These are phyloP conservation scores for Columba guinea DNA, from an alignment of 2,797 vertebrate species.

Conservation along the genomic window DNA sequence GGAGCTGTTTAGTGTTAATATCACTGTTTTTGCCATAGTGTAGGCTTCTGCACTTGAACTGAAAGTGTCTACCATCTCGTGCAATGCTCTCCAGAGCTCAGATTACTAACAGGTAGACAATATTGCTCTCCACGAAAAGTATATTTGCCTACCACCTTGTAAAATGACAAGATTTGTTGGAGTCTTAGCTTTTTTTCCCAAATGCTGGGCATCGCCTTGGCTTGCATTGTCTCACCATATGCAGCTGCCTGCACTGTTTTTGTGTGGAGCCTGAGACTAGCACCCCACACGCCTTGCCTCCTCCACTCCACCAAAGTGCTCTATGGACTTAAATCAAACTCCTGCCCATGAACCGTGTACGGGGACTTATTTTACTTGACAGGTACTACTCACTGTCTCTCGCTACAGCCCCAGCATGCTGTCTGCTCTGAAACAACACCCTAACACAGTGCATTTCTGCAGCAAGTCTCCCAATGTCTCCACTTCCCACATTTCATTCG, in stretches of 20 bases:
- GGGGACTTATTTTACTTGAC: not conserved
- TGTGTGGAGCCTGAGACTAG: not conserved
- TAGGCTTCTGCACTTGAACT: not conserved
- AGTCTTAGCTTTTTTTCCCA: not conserved
- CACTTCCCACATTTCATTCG: fast-evolving
- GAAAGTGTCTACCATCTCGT: not conserved
- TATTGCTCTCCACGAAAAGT: not conserved
- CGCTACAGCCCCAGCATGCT: not conserved
- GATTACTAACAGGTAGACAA: not conserved
- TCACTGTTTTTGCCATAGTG: not conserved
- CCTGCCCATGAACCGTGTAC: not conserved
- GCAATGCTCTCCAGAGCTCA: not conserved
- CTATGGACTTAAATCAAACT: not conserved
- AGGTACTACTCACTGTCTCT: not conserved
- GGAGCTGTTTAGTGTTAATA: not conserved
- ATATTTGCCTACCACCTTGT: not conserved
- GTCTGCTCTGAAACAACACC: not conserved
- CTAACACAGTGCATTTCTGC: not conserved
- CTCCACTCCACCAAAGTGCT: not conserved
- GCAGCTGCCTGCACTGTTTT: not conserved
- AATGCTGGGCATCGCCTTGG: not conserved
- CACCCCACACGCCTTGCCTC: not conserved
- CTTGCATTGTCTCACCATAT: not conserved
- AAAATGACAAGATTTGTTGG: not conserved
- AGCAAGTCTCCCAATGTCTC: not conserved